Base-by-base conservation (phyloP, 2,797 vertebrate species). In the Melanotaenia maccullochi region DNA sequence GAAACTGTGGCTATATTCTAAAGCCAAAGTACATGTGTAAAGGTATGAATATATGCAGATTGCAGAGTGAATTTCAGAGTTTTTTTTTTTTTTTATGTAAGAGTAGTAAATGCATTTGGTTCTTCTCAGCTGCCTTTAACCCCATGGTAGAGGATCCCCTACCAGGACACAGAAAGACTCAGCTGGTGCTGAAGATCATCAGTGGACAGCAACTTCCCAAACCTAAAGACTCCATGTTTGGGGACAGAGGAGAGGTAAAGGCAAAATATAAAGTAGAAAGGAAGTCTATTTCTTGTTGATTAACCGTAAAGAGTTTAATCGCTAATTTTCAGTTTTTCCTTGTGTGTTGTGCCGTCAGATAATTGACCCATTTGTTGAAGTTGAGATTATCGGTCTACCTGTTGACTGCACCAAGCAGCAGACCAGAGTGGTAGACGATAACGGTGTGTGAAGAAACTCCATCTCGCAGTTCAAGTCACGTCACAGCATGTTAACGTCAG, bases 171-270 rank as follows among this genome's bases (percentile, higher is more conserved):
- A 87, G 93, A 87, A 98, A 96, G 94, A 97, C 97, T 73, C 97
- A 99, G 84, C 85, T 99, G 64, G 93, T 96, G 32, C 87, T 99
- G 3, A 95, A 97, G 87, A 95, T 99, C 77, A 99, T 99, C 87
- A 99, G 98, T 0, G 98, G 98, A 12, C 97, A 99, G 44, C 97
- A 98, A 76, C 96, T 99, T 61, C 98, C 98, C 0, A 99, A 99
- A 91, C 97, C 97, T 0, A 96, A 95, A 77, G 97, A 97, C 91
- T 98, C 98, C 4, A 95, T 99, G 96, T 85, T 99, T 88, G 98
- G 98, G 16, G 97, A 99, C 91, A 94, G 97, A 75, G 97, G 98
- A 92, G 97, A 99, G 95, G 98, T 97, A 32, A 78, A 40, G 6
- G 12, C 59, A 11, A 32, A 32, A 47, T 36, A 35, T 35, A 13